Evolutionary conservation across 2,888 invertebrate genomes (phyloP), one percentile per base, ranked within the genome.

Genomic region (Cosmia trapezina): DNA sequence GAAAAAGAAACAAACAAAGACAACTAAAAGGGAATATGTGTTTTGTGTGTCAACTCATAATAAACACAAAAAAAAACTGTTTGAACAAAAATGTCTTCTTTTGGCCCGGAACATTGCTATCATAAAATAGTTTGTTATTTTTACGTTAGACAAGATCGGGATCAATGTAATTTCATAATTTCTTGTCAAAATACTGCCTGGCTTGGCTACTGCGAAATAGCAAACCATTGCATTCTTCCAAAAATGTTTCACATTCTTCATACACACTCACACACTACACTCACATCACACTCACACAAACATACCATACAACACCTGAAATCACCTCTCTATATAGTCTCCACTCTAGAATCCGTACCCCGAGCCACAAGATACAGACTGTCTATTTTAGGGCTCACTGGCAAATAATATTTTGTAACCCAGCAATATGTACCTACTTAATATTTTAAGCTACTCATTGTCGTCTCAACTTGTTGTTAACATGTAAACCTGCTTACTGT

Each of bases 1-100:
- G n/a, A 17, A 65, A 43, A 57, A 33, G 14, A 54, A 76, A 57
- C 47, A 22, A 33, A 81, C n/a, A 61, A 28, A 77, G 19, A 63
- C 63, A 11, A 49, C 41, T 28, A 43, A 56, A 19, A 1, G 14
- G 22, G 37, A 47, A 64, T 4, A 7, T 41, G 37, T 61, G 51
- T 12, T 61, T 49, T 60, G 6, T 61, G 19, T 22, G 47, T 56
- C 2, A n/a, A n/a, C n/a, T n/a, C n/a, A 9, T 62, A 22, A 53
- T 80, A 33, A 47, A 59, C 12, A 41, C n/a, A 12, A 43, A 28
- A 19, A 19, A 11, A 22, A 33, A 28, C 3, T 54, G 7, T 54
- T 28, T 28, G 28, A 28, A 28, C 28, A 28, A 28, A 28, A 28
- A 28, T 28, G 28, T 28, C 28, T 28, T 28, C 2, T 28, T 28